Base-by-base conservation (phyloP, 2,888 invertebrate species). In the Heliconius sara region DNA sequence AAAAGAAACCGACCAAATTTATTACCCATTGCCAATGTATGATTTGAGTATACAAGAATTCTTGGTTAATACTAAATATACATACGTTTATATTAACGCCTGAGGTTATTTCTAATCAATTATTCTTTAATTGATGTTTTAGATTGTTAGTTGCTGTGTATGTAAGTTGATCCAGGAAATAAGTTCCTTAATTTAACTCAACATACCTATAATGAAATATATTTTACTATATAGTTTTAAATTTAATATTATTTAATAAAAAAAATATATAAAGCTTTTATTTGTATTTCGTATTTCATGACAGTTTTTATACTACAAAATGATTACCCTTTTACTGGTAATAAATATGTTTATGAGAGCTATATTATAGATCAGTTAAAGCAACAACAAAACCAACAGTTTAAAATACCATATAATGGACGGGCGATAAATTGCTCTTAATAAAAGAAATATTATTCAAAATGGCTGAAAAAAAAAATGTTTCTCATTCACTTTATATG, bases 381-480 rank as follows among this genome's bases (percentile, higher is more conserved):
- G 88, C 84, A 85, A 87, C 89, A 85, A 89, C 89, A 91, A 93
- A 93, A 91, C 89, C 89, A 88, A 93, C 91, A 93, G 88, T 86
- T 92, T 93, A 94, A 94, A 94, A 90, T 92, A 92, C 86, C 88
- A 88, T 90, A 91, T 93, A 93, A 93, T 92, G 88, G 91, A 91
- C 89, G 85, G 82, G 85, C 90, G 85, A 95, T 95, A 94, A 94
- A 94, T 93, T 93, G 89, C 88, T 88, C 88, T 85, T 93, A 95
- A 95, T 94, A 93, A 91, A 88, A 89, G 91, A 92, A 92, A 93
- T 93, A 95, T 93, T 93, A 88, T 87, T 89, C 89, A 90, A 82
- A 84, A 89, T 89, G 87, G 88, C 85, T 85, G 80, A 87, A 93
- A 93, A 94, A 94, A 92, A 89, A 6, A 34, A 27, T 88, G 91